Evolutionary conservation across 1,140 invertebrate species (phyloP), one percentile per base, ranked within the genome.

Genomic region (Myzus persicae): DNA sequence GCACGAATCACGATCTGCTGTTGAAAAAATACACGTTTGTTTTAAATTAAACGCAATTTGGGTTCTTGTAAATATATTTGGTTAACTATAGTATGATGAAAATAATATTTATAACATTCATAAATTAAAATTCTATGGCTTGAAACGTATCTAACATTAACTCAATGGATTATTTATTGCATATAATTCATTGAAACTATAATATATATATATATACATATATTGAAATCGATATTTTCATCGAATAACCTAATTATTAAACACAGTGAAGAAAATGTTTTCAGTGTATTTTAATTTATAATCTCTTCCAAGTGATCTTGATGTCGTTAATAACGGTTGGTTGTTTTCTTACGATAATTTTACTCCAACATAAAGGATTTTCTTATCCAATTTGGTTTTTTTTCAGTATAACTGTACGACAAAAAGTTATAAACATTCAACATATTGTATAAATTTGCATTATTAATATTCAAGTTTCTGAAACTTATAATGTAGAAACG

Each of bases 361-460:
- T 40, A 82, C 38, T 40, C 8, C 9, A 82, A 24, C 36, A 82
- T 40, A 24, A 82, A 82, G 20, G 20, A 40, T 82, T 24, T 38
- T 82, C 81, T 82, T 76, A 76, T 76, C 59, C 31, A 40, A 82
- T 82, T 82, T 82, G 38, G 38, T 82, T 82, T 82, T 81, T 59
- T 67, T n/a, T 51, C 14, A n/a, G 31, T 76, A n/a, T 51, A 76
- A 76, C 81, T 24, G 81, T 40, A n/a, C 40, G 36, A 20, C 81
- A 82, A 38, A 82, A 40, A 82, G 81, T 20, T 40, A 82, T 22
- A 40, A 24, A 22, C 81, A 40, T 40, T 8, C 24, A 24, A 82
- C 81, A 82, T 40, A 40, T 82, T 40, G 18, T 82, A 40, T 40
- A 82, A 40, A 82, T 82, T 82, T 82, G 38, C 81, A 82, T 82